Evolutionary conservation across 2,888 invertebrate species (phyloP).

Genomic region (Lochmaea capreae): DNA sequence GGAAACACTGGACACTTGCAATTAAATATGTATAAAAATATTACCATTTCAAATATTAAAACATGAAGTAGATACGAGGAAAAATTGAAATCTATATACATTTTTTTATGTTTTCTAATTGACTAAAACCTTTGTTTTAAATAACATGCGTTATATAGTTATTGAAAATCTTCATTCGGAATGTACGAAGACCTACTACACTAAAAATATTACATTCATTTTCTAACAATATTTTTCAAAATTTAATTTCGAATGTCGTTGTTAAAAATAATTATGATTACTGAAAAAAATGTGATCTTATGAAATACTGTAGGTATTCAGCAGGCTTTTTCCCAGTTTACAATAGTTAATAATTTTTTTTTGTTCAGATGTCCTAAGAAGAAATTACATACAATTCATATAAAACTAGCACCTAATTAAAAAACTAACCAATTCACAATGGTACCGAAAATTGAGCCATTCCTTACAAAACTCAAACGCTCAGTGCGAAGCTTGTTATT

Average conservation of each 20-base stretch:
- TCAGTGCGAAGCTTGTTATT: neutral
- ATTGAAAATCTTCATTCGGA: neutral
- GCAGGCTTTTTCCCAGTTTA: neutral
- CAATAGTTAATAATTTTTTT: neutral
- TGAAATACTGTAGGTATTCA: neutral
- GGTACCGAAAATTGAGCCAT: constrained; percentile 37
- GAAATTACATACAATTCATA: constrained; percentile 3
- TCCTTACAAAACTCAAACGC: constrained; percentile 26
- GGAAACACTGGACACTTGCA: constrained; percentile 17
- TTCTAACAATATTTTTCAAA: constrained; percentile 4
- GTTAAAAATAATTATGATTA: neutral
- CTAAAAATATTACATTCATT: constrained; percentile 5
- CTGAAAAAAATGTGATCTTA: neutral
- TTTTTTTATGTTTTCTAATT: constrained; percentile 2
- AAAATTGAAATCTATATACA: constrained; percentile 28
- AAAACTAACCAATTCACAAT: constrained; percentile 26
- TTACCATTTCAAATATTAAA: constrained; percentile 29
- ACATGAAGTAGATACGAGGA: constrained; percentile 19
- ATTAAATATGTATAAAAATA: constrained; percentile 32
- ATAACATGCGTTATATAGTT: constrained; percentile 1
- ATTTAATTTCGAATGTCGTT: neutral
- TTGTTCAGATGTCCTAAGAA: neutral
- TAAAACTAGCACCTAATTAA: constrained; percentile 27
- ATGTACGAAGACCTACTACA: neutral
- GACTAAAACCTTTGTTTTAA: constrained; percentile 6